These are phyloP conservation scores for Porphyrio hochstetteri DNA, from an alignment of 2,113 vertebrate species.

Conservation along the genomic window DNA sequence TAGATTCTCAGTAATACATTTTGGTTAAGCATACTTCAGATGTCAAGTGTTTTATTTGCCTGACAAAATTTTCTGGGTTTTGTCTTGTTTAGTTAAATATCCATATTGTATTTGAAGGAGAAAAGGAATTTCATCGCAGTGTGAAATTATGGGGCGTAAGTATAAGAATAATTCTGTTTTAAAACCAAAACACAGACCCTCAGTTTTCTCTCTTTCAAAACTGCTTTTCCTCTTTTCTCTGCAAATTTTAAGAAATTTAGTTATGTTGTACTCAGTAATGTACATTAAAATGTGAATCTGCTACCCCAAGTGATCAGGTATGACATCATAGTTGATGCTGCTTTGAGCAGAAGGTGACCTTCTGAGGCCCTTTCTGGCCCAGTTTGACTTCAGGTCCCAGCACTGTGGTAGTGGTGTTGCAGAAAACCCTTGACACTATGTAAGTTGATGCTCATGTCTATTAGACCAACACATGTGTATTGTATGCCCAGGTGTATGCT, in stretches of 20 bases:
- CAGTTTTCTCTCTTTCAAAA: neutral
- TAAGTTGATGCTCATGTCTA: fast-evolving
- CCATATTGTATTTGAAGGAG: conserved; percentile 91
- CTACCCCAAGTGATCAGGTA: neutral
- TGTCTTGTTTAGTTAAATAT: conserved; percentile 84
- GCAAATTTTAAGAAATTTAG: neutral
- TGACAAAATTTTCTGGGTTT: neutral
- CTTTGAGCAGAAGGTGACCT: neutral
- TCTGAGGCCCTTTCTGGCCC: neutral
- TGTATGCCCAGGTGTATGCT: neutral
- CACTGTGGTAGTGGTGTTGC: neutral
- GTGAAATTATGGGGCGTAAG: conserved; percentile 97
- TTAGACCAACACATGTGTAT: fast-evolving
- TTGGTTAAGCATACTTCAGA: neutral
- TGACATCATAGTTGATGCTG: neutral
- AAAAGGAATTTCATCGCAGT: conserved; percentile 92
- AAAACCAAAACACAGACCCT: neutral
- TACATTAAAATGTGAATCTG: neutral
- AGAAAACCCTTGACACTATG: neutral
- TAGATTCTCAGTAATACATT: neutral
- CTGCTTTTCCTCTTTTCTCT: neutral
- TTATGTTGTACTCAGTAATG: neutral
- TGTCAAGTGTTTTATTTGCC: neutral
- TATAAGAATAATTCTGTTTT: conserved; percentile 10
- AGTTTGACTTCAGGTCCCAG: fast-evolving